A percentile compares a stretch with the other conserved stretches of the same genome.
These are phyloP conservation scores for Drosophila infuscata DNA, from an alignment of 2,888 invertebrate genomes.

Conservation along the genomic window DNA sequence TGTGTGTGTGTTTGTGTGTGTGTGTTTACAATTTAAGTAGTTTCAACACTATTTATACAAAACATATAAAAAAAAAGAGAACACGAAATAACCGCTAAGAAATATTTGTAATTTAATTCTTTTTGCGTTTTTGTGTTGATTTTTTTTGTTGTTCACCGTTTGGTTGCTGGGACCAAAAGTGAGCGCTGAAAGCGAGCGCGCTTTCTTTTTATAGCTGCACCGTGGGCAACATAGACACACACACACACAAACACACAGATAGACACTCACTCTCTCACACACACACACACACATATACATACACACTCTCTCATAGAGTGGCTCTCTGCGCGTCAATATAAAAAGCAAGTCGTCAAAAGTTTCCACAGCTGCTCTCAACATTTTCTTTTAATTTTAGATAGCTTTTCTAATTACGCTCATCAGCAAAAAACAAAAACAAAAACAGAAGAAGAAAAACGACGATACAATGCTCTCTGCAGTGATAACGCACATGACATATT, in stretches of 20 bases:
- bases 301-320: neutral
- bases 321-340: constrained; percentile 40
- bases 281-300: constrained; percentile 7
- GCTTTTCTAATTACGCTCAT: constrained; percentile 29
- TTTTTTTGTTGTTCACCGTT: constrained; percentile 69
- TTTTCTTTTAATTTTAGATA: constrained; percentile 71
- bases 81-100: constrained; percentile 16
- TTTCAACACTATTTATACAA: constrained; percentile 39
- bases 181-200: constrained; percentile 76
- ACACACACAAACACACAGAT: constrained; percentile 4
- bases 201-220: constrained; percentile 74
- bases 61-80: constrained; percentile 30
- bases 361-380: constrained; percentile 55
- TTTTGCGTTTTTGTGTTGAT: constrained; percentile 24
- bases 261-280: neutral
- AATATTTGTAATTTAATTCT: constrained; percentile 20
- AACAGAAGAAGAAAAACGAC: constrained; percentile 5
- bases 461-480: constrained; percentile 36
- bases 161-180: constrained; percentile 83
- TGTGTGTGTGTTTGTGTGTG: constrained; percentile 7
- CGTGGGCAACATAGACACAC: constrained; percentile 23
- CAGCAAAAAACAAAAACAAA: neutral
- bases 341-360: constrained; percentile 40
- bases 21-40: constrained; percentile 22
- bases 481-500: constrained; percentile 40